Evolutionary conservation across 1,140 invertebrate genomes (phyloP).

Genomic region (Lordiphosa collinella): DNA sequence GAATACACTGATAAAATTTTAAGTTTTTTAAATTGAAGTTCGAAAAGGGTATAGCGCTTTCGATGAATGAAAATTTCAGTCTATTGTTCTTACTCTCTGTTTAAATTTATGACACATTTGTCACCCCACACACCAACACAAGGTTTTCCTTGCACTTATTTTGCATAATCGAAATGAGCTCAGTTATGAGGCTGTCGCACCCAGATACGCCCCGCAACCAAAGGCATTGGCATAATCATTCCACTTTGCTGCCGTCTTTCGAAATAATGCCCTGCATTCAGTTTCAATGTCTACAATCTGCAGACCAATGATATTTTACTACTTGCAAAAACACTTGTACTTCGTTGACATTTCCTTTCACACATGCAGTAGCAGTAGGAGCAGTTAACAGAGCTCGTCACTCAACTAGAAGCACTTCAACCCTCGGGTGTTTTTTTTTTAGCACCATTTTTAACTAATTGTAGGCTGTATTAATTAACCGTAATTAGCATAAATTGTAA

Average conservation of each 20-base stretch:
- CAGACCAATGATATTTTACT: not conserved
- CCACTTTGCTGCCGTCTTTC: conserved; percentile 4
- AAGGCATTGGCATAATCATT: conserved; percentile 13
- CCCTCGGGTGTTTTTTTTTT: too few relatives aligned
- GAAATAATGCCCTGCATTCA: conserved; percentile 24
- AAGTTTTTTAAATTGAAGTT: too few relatives aligned
- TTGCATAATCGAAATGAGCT: conserved; percentile 11
- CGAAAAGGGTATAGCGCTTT: not conserved
- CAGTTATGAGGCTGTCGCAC: conserved; percentile 29
- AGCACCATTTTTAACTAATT: conserved; percentile 36
- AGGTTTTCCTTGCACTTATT: conserved; percentile 11
- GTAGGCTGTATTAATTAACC: conserved; percentile 43
- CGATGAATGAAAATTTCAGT: not conserved
- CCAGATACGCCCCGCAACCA: conserved; percentile 26
- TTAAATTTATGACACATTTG: conserved; percentile 6
- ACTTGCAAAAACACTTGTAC: not conserved
- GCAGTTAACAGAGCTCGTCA: too few relatives aligned
- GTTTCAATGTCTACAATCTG: not conserved
- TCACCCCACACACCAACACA: not conserved
- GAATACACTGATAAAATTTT: too few relatives aligned
- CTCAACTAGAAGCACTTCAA: too few relatives aligned
- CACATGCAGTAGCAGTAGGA: too few relatives aligned
- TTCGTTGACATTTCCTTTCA: conserved; percentile 2
- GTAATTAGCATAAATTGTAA: conserved; percentile 45
- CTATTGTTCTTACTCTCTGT: conserved; percentile 2